Evolutionary conservation across 2,888 invertebrate genomes (phyloP).

Genomic region (Ormia ochracea): DNA sequence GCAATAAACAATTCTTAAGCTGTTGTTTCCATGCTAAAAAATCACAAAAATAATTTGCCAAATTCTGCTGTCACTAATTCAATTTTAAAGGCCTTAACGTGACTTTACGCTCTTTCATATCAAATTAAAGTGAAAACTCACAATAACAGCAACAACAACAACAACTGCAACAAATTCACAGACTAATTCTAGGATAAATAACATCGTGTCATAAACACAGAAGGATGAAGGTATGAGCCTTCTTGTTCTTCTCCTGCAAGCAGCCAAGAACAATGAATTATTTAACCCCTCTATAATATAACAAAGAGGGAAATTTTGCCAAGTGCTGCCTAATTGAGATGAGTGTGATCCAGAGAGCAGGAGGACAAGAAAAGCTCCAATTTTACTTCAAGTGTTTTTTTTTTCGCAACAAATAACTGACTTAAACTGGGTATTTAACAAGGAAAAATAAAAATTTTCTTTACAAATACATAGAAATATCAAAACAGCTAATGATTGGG

Average conservation of each 20-base stretch:
- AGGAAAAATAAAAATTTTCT: constrained; percentile 43
- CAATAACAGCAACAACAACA: too few relatives aligned
- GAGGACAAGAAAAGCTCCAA: background rate
- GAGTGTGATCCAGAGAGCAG: background rate
- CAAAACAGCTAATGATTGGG: constrained; percentile 52
- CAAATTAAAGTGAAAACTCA: constrained; percentile 27
- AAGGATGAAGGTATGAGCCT: background rate
- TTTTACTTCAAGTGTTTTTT: background rate
- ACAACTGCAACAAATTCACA: constrained; percentile 2
- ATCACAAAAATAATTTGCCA: constrained; percentile 68
- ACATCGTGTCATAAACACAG: background rate
- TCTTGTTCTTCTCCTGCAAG: background rate
- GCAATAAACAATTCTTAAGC: constrained; percentile 24
- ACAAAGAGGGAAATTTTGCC: background rate
- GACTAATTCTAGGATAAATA: background rate
- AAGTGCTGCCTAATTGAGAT: background rate
- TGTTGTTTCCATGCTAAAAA: constrained; percentile 41
- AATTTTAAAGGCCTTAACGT: constrained; percentile 66
- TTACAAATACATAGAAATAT: constrained; percentile 40
- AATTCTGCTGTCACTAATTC: constrained; percentile 72
- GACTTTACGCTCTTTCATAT: constrained; percentile 48
- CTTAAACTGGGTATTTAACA: constrained; percentile 51
- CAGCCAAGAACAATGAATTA: constrained; percentile 13
- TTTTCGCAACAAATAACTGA: constrained; percentile 34
- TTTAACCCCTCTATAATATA: constrained; percentile 25